Base-by-base conservation (phyloP, 2,888 invertebrate species). In the Boloria selene region DNA sequence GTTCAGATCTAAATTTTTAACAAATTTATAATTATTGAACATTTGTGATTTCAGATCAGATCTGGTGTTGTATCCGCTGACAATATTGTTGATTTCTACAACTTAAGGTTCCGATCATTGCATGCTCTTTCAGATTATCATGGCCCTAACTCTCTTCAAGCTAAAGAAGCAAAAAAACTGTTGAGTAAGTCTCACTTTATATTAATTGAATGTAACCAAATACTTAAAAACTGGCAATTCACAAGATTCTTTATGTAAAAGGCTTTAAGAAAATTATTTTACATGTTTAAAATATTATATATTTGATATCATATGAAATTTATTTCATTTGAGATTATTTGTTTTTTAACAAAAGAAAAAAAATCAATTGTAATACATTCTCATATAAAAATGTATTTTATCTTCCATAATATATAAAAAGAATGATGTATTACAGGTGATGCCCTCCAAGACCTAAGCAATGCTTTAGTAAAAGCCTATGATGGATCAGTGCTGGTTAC, bases 41-140 rank as follows among this genome's bases (percentile, higher is more conserved):
- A 38, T 38, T 38, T 2, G 10, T 54, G 16, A 22, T 68, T 63
- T 50, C 73, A 93, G 93, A 78, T 93, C 5, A 78, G 87, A 61
- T 78, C 85, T 63, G 93, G 93, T 51, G 88, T 80, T 0, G 79
- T 94, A 7, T 82, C 83, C 56, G 83, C 92, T 56, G 94, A 95
- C 77, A 92, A 93, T 64, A 83, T 93, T 58, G 91, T 95, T 58
- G 95, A 95, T 80, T 91, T 95, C 74, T 95, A 93, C 80, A 94
- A 95, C 94, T 92, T 96, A 73, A 93, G 94, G 68, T 88, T 95
- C 72, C 86, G 92, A 51, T 93, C 94, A 13, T 88, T 96, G 22
- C 94, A 94, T 76, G 90, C 94, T 13, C 82, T 96, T 18, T 90
- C 93, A 16, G 95, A 95, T 77, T 86, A 88, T 64, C 94, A 96